phyloP scores from a whole-genome alignment of 2,888 invertebrate species.

The Ormyrus nitidulus region DNA sequence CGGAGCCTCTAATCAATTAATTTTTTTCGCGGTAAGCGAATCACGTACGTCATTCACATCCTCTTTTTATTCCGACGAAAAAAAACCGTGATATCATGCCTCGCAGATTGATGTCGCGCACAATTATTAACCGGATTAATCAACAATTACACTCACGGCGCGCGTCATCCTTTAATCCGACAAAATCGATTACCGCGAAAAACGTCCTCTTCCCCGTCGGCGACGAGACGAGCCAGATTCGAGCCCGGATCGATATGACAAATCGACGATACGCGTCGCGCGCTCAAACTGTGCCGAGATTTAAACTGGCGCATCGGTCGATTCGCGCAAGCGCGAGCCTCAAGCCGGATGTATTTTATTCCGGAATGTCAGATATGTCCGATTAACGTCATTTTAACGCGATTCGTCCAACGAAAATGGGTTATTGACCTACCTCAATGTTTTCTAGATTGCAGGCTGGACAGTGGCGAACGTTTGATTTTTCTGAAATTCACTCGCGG shows the following conservation, averaged over 20 bases:
- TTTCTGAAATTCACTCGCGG: background rate
- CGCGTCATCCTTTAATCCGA: too few species aligned
- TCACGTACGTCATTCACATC: background rate
- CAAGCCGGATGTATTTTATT: conserved; percentile 57
- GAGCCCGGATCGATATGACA: conserved; percentile 12
- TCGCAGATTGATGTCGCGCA: too few species aligned
- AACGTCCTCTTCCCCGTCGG: too few species aligned
- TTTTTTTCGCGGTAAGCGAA: background rate
- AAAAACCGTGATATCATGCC: background rate
- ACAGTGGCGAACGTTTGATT: conserved; percentile 3
- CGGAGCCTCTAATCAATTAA: background rate
- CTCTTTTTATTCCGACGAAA: background rate
- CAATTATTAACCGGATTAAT: too few species aligned
- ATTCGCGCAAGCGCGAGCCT: conserved; percentile 24
- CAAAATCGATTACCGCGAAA: too few species aligned
- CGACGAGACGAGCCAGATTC: background rate
- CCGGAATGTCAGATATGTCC: conserved; percentile 38
- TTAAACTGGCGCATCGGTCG: conserved; percentile 8
- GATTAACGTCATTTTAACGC: conserved; percentile 54
- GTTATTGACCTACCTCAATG: conserved; percentile 50
- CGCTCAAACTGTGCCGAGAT: conserved; percentile 14
- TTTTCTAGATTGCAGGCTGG: conserved; percentile 38
- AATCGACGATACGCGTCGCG: background rate
- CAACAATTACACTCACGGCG: too few species aligned
- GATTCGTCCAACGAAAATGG: conserved; percentile 41